phyloP scores from a whole-genome alignment of 2,797 vertebrate species.

The Sitta carolinensis region DNA sequence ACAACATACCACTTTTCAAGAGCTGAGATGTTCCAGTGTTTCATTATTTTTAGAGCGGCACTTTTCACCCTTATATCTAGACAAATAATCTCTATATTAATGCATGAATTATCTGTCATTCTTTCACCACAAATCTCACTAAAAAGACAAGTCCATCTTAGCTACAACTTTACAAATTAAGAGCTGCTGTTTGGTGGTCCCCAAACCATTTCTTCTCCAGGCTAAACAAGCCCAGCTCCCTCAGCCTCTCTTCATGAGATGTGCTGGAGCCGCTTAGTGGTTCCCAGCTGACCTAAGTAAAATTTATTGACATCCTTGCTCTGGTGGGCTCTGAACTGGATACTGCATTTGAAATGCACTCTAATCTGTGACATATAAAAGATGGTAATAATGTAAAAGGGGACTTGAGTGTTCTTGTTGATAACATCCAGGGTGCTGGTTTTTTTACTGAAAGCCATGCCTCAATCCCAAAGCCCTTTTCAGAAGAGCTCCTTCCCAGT shows the following conservation, averaged over 20 bases:
- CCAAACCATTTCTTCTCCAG: not conserved
- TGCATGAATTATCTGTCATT: not conserved
- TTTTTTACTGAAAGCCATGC: not conserved
- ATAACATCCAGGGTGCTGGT: not conserved
- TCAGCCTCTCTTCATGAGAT: not conserved
- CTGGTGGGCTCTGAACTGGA: not conserved
- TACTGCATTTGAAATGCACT: not conserved
- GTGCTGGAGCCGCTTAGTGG: not conserved
- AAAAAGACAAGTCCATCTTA: not conserved
- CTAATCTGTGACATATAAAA: not conserved
- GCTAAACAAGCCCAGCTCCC: not conserved
- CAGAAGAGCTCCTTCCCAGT: not conserved
- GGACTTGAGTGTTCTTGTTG: not conserved
- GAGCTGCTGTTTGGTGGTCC: not conserved
- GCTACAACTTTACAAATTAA: not conserved
- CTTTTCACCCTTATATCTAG: not conserved
- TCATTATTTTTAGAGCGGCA: not conserved
- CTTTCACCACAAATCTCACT: not conserved
- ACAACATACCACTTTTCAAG: rapidly evolving
- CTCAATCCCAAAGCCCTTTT: not conserved
- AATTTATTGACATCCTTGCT: not conserved
- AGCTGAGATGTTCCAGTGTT: not conserved
- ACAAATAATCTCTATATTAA: not conserved
- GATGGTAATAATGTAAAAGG: not conserved
- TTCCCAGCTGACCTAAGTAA: not conserved